These are phyloP conservation scores for Encarsia formosa DNA, from an alignment of 2,888 invertebrate species.

Conservation along the genomic window DNA sequence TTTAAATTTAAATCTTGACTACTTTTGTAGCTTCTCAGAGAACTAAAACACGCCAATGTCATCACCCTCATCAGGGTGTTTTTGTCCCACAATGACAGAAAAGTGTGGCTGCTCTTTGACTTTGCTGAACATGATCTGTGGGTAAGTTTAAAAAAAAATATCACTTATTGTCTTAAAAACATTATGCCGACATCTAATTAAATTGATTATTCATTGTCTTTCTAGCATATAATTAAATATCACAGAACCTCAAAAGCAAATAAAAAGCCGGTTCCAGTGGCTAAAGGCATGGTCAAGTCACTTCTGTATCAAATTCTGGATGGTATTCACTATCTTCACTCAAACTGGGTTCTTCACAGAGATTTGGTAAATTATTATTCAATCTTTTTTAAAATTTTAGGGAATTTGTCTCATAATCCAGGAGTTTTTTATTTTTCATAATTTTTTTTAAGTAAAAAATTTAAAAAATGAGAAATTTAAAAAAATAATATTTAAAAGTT, in stretches of 20 bases:
- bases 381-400: constrained; percentile 2
- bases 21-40: constrained; percentile 80
- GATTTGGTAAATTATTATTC: constrained; percentile 67
- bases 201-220: constrained; percentile 15
- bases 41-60: constrained; percentile 94
- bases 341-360: constrained; percentile 97
- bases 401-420: not conserved
- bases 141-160: constrained; percentile 53
- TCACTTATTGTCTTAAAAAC: not conserved
- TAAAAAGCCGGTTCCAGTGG: constrained; percentile 93
- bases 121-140: constrained; percentile 99
- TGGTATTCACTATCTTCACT: constrained; percentile 97
- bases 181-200: not conserved
- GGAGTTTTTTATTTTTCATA: no score
- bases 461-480: no score
- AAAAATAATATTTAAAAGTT: not conserved
- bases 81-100: constrained; percentile 90
- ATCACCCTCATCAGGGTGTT: constrained; percentile 95
- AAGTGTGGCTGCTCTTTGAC: constrained; percentile 96
- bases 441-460: no score
- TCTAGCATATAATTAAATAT: constrained; percentile 93
- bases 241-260: constrained; percentile 96
- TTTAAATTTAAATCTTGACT: no score
- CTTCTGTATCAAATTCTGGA: constrained; percentile 95
- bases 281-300: constrained; percentile 97